These are phyloP conservation scores for Pseudachorutes palmiensis DNA, from an alignment of 1,140 invertebrate species.

Conservation along the genomic window DNA sequence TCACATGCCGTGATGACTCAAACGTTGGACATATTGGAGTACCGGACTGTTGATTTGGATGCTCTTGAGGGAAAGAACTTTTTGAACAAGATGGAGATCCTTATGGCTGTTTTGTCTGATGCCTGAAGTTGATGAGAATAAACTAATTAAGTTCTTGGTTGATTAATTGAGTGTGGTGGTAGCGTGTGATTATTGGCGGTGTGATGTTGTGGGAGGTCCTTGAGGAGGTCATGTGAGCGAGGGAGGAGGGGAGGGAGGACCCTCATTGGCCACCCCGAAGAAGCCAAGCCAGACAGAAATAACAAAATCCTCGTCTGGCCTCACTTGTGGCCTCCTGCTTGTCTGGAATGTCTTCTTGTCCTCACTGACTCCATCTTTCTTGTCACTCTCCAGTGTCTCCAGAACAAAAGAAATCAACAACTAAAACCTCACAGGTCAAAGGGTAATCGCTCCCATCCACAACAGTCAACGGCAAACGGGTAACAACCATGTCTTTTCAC, in stretches of 20 bases:
- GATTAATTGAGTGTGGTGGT: neutral
- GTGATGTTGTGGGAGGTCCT: neutral
- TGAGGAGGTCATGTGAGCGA: neutral
- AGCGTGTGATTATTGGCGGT: neutral
- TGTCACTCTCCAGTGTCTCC: too few relatives aligned
- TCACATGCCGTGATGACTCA: too few relatives aligned
- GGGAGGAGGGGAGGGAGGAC: neutral
- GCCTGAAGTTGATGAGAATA: too few relatives aligned
- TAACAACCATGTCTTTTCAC: too few relatives aligned
- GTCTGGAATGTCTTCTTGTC: neutral
- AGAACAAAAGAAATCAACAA: too few relatives aligned
- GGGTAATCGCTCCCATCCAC: too few relatives aligned
- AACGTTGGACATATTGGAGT: constrained; percentile 29
- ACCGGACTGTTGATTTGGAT: constrained; percentile 83
- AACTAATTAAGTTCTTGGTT: too few relatives aligned
- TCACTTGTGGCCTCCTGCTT: neutral
- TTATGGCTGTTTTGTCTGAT: constrained; percentile 61
- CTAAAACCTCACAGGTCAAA: too few relatives aligned
- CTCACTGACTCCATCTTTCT: neutral
- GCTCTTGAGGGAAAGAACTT: constrained; percentile 97
- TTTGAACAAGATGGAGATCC: constrained; percentile 89
- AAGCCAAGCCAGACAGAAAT: neutral
- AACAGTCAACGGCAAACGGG: too few relatives aligned
- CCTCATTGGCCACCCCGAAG: neutral
- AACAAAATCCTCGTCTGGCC: neutral